Evolutionary conservation across 2,113 vertebrate species (phyloP).

Genomic region (Chionodraco myersi): DNA sequence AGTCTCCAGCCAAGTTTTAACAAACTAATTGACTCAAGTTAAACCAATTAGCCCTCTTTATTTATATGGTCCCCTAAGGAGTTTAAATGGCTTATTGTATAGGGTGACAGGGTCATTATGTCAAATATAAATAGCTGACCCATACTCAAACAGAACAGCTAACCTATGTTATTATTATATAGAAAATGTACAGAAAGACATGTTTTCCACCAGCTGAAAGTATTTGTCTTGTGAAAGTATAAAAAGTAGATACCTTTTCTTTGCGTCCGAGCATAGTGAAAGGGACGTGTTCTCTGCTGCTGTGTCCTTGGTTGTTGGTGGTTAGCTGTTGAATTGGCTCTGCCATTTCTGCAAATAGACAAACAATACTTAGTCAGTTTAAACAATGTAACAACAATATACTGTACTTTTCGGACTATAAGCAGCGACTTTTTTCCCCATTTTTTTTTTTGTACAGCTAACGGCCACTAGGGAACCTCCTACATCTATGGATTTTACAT

Average conservation of each 20-base stretch:
- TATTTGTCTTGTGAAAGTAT: not conserved
- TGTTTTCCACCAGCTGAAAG: not conserved
- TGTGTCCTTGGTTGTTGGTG: slow-evolving; percentile 83
- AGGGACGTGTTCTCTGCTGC: slow-evolving; percentile 83
- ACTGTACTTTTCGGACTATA: too few relatives aligned
- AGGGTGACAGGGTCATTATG: slow-evolving; percentile 36
- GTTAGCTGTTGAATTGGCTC: slow-evolving; percentile 91
- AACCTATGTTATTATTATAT: not conserved
- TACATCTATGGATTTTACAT: too few relatives aligned
- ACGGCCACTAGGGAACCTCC: too few relatives aligned
- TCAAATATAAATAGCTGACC: slow-evolving; percentile 52
- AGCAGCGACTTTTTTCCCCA: too few relatives aligned
- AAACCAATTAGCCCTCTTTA: slow-evolving; percentile 78
- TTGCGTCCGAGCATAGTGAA: slow-evolving; percentile 86
- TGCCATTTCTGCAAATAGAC: slow-evolving; percentile 87
- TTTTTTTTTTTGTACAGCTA: too few relatives aligned
- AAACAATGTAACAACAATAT: not conserved
- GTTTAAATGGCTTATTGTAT: slow-evolving; percentile 60
- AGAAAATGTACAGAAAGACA: not conserved
- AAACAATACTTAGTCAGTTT: slow-evolving; percentile 8
- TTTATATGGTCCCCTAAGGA: slow-evolving; percentile 67
- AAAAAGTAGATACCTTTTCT: slow-evolving; percentile 85
- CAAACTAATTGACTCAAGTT: slow-evolving; percentile 72
- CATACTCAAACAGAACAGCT: not conserved
- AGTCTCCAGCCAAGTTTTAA: slow-evolving; percentile 54